A percentile compares a stretch with the other conserved stretches of the same genome.
phyloP scores from a whole-genome alignment of 2,797 vertebrate species.

The Pogoniulus pusillus region DNA sequence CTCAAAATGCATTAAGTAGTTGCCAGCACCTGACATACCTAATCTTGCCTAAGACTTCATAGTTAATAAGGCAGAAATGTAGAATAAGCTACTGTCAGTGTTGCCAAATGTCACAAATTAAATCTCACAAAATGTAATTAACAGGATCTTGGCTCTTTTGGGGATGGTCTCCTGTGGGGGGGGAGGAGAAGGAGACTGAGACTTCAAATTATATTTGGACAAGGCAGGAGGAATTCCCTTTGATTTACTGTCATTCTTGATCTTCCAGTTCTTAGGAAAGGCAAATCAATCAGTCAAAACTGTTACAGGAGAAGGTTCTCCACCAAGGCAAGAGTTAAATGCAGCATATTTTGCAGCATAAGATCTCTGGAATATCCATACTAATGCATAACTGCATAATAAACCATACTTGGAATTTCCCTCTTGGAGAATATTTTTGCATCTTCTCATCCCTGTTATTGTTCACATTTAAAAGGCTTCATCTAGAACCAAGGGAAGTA shows the following conservation, averaged over 20 bases:
- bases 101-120: slow-evolving; percentile 52
- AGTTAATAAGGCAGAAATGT: slow-evolving; percentile 59
- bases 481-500: not conserved
- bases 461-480: not conserved
- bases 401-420: not conserved
- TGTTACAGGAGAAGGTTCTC: not conserved
- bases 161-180: not conserved
- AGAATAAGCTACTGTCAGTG: slow-evolving; percentile 49
- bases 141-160: not conserved
- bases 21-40: slow-evolving; percentile 63
- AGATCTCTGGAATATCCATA: not conserved
- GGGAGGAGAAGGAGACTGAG: not conserved
- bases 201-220: slow-evolving; percentile 2
- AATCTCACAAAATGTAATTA: slow-evolving; percentile 52
- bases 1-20: not conserved
- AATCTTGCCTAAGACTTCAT: slow-evolving; percentile 50
- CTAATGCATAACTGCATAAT: not conserved
- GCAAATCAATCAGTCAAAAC: not conserved
- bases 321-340: slow-evolving; percentile 34
- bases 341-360: not conserved
- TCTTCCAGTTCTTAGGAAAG: not conserved
- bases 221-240: not conserved
- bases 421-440: not conserved
- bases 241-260: not conserved
- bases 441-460: not conserved